A percentile compares a stretch with the other conserved stretches of the same genome.
phyloP scores from a whole-genome alignment of 2,888 invertebrate species.

The Polyommatus iphigenia region DNA sequence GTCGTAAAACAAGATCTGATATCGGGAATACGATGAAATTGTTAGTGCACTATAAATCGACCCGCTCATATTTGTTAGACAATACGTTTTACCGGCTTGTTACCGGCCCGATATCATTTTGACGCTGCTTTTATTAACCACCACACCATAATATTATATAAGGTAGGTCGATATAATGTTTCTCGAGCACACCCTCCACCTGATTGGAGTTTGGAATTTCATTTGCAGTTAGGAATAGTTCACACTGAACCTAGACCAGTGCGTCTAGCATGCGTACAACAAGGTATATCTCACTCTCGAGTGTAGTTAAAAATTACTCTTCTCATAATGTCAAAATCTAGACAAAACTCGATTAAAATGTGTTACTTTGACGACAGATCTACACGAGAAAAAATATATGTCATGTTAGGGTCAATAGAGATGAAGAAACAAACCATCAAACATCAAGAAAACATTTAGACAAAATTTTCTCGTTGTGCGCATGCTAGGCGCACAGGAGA shows the following conservation, averaged over 20 bases:
- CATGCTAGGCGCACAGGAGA: too few species aligned
- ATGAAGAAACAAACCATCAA: too few species aligned
- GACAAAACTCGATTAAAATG: too few species aligned
- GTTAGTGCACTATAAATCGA: conserved; percentile 40
- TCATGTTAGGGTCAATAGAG: too few species aligned
- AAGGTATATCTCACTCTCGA: too few species aligned
- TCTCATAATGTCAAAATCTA: too few species aligned
- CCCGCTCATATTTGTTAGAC: conserved; percentile 35
- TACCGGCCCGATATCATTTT: conserved; percentile 27
- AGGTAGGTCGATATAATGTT: neutral
- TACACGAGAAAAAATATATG: too few species aligned
- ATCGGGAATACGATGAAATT: conserved; percentile 39
- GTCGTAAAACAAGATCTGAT: conserved; percentile 44
- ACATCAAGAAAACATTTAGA: too few species aligned
- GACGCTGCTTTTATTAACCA: conserved; percentile 4
- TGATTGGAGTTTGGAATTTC: neutral
- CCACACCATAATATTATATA: neutral
- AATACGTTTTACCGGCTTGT: conserved; percentile 32
- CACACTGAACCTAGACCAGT: neutral
- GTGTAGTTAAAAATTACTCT: too few species aligned
- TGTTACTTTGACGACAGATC: too few species aligned
- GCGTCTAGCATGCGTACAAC: too few species aligned
- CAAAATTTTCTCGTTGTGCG: too few species aligned
- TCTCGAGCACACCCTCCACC: neutral
- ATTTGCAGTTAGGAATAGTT: neutral